Evolutionary conservation across 2,113 vertebrate species (phyloP).

Genomic region (Eolophus roseicapilla): DNA sequence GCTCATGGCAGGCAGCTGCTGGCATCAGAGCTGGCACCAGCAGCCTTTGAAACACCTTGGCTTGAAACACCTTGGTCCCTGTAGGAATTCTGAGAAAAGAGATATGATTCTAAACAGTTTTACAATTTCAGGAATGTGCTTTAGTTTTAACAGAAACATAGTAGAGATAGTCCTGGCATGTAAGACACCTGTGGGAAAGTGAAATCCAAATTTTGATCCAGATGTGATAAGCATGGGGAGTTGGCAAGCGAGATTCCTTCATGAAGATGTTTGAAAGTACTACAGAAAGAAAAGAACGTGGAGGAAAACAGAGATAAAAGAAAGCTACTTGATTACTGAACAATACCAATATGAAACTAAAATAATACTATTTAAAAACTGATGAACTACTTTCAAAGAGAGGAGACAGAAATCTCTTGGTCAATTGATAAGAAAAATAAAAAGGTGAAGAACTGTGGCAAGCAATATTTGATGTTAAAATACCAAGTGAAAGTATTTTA

Average conservation of each 20-base stretch:
- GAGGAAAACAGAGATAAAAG: neutral
- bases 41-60: too few relatives aligned
- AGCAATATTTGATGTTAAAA: neutral
- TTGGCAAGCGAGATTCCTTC: accelerated
- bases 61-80: neutral
- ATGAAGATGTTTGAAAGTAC: neutral
- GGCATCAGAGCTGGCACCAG: too few relatives aligned
- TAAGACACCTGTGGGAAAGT: neutral
- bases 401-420: neutral
- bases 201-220: neutral
- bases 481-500: neutral
- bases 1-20: neutral
- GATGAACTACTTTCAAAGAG: neutral
- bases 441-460: neutral
- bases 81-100: neutral
- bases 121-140: neutral
- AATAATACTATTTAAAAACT: neutral
- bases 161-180: neutral
- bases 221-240: neutral
- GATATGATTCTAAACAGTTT: neutral
- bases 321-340: neutral
- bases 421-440: neutral
- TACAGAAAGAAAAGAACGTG: neutral
- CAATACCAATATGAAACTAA: neutral
- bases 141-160: neutral